A percentile compares a stretch with the other conserved stretches of the same genome.
Conservation (phyloP, 2,113 vertebrate genomes). For the Vicugna pacos region DNA sequence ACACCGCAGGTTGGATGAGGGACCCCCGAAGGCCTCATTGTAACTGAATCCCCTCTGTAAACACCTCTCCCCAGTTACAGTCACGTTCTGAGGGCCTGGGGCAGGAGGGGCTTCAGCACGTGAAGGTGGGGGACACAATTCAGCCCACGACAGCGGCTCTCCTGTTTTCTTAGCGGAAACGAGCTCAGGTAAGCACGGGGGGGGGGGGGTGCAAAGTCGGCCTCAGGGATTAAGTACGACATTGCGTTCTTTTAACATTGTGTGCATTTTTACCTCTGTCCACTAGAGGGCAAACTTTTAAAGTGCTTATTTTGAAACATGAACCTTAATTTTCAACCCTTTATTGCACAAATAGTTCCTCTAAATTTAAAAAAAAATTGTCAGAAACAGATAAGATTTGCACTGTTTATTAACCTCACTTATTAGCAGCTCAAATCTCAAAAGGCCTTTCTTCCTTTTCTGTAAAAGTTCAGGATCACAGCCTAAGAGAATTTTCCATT, state of each 20-base stretch:
- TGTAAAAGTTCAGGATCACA: background rate
- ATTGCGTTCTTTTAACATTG: background rate
- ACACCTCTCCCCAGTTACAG: background rate
- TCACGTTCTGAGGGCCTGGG: background rate
- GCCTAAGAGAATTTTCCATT: background rate
- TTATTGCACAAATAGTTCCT: background rate
- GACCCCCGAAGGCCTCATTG: background rate
- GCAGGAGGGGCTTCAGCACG: background rate
- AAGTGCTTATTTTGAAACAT: background rate
- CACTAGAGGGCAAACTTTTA: conserved; percentile 62
- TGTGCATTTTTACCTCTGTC: conserved; percentile 48
- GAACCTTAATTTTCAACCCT: background rate
- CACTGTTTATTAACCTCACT: background rate
- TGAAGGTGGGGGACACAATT: too few relatives aligned
- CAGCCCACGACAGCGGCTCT: background rate
- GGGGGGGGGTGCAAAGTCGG: fast-evolving
- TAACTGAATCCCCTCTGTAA: background rate
- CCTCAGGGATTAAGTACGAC: background rate
- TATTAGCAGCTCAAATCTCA: background rate
- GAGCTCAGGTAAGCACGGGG: background rate
- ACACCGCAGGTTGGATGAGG: background rate
- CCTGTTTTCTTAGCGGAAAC: background rate
- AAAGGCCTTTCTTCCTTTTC: background rate
- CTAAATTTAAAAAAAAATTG: background rate
- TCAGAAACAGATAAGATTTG: background rate